phyloP scores from a whole-genome alignment of 2,797 vertebrate species.

The Chromobotia macracanthus region DNA sequence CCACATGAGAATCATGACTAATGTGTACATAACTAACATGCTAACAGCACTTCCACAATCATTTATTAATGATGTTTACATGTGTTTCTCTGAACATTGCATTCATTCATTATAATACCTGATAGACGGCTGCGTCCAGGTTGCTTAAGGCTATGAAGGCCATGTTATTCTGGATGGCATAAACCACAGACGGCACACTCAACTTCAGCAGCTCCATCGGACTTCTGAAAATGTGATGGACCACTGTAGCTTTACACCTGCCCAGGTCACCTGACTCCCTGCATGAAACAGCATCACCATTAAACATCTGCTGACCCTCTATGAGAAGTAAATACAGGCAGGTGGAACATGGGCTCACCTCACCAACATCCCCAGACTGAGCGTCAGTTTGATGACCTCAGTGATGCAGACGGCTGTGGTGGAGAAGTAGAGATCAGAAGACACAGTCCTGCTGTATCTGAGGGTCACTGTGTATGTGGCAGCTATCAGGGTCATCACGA shows the following conservation, averaged over 20 bases:
- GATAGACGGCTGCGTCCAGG: constrained; percentile 95
- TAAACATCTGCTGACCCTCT: not conserved
- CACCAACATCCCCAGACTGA: constrained; percentile 89
- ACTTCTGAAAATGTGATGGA: constrained; percentile 85
- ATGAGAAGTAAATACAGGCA: not conserved
- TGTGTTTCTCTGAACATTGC: too few species aligned
- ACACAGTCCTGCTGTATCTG: constrained; percentile 88
- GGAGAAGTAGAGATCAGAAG: constrained; percentile 87
- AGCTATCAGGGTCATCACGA: constrained; percentile 94
- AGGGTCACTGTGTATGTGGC: constrained; percentile 87
- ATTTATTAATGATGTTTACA: too few species aligned
- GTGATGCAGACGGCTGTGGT: constrained; percentile 91
- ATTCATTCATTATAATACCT: constrained; percentile 76
- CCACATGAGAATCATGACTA: too few species aligned
- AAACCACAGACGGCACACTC: constrained; percentile 92
- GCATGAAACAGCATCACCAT: constrained; percentile 62
- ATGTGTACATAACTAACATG: too few species aligned
- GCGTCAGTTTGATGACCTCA: constrained; percentile 89
- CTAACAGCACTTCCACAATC: too few species aligned
- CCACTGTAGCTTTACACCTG: constrained; percentile 78
- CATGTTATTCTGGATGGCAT: constrained; percentile 98
- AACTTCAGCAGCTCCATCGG: constrained; percentile 90
- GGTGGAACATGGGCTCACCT: constrained; percentile 79
- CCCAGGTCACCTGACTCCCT: constrained; percentile 86
- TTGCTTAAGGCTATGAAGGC: constrained; percentile 95